These are phyloP conservation scores for Pyrochroa serraticornis DNA, from an alignment of 2,888 invertebrate genomes.

Conservation along the genomic window DNA sequence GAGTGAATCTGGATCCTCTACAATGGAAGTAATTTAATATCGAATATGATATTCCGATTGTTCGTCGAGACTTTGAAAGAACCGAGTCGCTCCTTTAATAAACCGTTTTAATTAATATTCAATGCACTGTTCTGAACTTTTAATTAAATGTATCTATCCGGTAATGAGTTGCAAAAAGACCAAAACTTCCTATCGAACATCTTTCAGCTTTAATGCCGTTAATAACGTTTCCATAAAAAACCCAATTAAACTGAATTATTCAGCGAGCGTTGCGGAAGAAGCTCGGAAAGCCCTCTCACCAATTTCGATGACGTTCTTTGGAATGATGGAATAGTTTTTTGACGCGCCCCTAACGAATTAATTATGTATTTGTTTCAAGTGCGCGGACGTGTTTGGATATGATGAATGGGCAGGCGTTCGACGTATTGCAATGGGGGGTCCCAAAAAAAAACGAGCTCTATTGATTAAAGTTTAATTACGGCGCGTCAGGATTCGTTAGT, in stretches of 20 bases:
- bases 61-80: slow-evolving; percentile 19
- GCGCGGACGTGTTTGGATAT: slow-evolving; percentile 2
- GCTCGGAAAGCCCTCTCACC: slow-evolving; percentile 2
- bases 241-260: neutral
- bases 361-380: slow-evolving; percentile 14
- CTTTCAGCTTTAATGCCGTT: slow-evolving; percentile 1
- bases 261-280: neutral
- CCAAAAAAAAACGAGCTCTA: slow-evolving; percentile 1
- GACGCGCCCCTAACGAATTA: slow-evolving; percentile 12
- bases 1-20: too few relatives aligned
- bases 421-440: neutral
- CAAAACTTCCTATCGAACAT: slow-evolving; percentile 16
- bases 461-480: slow-evolving; percentile 12
- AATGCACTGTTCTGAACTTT: slow-evolving; percentile 42
- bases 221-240: slow-evolving; percentile 3
- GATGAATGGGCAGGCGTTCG: slow-evolving; percentile 9
- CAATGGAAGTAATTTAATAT: slow-evolving; percentile 35
- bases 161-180: slow-evolving; percentile 39
- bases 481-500: slow-evolving; percentile 20
- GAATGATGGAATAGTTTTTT: slow-evolving; percentile 8
- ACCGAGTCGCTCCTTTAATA: slow-evolving; percentile 31
- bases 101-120: slow-evolving; percentile 47
- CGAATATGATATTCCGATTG: slow-evolving; percentile 32
- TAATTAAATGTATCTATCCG: slow-evolving; percentile 46
- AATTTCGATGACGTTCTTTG: slow-evolving; percentile 8